Evolutionary conservation across 35 echinoderm and acorn worm genomes (phyloP).

Genomic region (Apostichopus parvimensis): DNA sequence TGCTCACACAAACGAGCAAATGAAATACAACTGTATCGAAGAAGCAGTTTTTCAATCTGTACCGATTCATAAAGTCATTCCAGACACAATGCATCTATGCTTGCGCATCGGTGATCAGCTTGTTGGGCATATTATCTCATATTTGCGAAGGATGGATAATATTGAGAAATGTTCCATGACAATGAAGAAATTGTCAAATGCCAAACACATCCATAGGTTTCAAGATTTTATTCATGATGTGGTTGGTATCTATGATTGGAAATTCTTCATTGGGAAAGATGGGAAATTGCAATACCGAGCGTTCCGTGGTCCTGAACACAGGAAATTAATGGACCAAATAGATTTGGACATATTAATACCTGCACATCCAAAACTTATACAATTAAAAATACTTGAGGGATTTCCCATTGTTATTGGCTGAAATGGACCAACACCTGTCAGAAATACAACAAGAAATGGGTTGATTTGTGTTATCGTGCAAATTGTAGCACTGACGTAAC

Average conservation of each 20-base stretch:
- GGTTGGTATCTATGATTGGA: conserved; percentile 6
- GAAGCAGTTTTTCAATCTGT: conserved; percentile 64
- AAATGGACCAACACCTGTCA: background rate
- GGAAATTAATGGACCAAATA: conserved; percentile 33
- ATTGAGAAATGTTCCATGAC: background rate
- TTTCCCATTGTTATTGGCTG: too few relatives aligned
- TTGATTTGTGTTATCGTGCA: conserved; percentile 36
- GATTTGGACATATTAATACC: conserved; percentile 14
- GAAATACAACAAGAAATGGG: conserved; percentile 49
- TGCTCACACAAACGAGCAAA: conserved; percentile 33
- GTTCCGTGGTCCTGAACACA: conserved; percentile 50
- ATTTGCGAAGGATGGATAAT: conserved; percentile 57
- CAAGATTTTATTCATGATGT: background rate
- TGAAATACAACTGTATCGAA: conserved; percentile 63
- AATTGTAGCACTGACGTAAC: conserved; percentile 71
- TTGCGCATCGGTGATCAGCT: conserved; percentile 70
- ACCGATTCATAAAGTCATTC: conserved; percentile 52
- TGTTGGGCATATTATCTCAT: conserved; percentile 65
- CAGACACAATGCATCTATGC: conserved; percentile 76
- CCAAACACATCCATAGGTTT: background rate
- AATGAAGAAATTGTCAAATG: conserved; percentile 9
- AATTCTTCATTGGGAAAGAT: background rate
- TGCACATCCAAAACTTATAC: conserved; percentile 38
- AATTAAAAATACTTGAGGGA: background rate
- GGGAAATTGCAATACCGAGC: background rate